A percentile compares a stretch with the other conserved stretches of the same genome.
Evolutionary conservation across 2,888 invertebrate species (phyloP).

Genomic region (Heliconius ethilla): DNA sequence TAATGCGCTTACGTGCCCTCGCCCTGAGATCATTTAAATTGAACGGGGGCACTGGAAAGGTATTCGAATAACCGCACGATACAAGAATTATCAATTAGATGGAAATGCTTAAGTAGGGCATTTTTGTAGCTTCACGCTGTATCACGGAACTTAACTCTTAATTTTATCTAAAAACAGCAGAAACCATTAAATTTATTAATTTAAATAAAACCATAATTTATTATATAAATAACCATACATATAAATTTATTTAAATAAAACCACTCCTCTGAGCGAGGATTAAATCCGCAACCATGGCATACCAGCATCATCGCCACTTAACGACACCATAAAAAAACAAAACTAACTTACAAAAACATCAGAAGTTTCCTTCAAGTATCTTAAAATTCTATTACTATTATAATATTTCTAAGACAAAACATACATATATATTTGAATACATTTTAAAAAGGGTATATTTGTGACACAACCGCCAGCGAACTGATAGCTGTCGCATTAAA

Average conservation of each 20-base stretch:
- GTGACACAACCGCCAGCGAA: constrained; percentile 26
- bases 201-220: too few relatives aligned
- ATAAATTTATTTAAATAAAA: background rate
- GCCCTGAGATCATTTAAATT: constrained; percentile 41
- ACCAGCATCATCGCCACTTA: background rate
- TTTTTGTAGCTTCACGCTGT: background rate
- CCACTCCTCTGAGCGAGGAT: background rate
- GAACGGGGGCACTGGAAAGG: constrained; percentile 36
- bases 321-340: background rate
- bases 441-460: constrained; percentile 22
- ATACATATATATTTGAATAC: background rate
- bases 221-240: too few relatives aligned
- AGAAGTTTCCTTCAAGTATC: background rate
- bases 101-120: background rate
- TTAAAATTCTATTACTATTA: background rate
- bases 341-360: background rate
- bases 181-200: background rate
- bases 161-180: background rate
- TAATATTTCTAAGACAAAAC: background rate
- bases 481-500: constrained; percentile 37
- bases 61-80: constrained; percentile 32
- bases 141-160: background rate
- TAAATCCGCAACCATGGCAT: background rate
- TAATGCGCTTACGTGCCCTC: constrained; percentile 44
- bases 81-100: constrained; percentile 39